Evolutionary conservation across 1,140 invertebrate genomes (phyloP).

Genomic region (Drosophila bifasciata): DNA sequence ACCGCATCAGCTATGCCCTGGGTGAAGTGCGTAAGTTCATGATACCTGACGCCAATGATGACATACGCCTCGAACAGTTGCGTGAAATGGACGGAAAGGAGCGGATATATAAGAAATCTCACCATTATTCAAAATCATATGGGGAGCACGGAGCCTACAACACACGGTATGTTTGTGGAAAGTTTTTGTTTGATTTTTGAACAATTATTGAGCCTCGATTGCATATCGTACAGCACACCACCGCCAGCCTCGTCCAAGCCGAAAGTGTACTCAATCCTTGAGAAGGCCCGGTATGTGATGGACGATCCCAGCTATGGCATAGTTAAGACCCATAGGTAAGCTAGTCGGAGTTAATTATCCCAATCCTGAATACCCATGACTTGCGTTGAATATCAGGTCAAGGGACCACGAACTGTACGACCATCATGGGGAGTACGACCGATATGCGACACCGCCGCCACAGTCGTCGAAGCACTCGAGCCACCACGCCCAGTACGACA

Average conservation of each 20-base stretch:
- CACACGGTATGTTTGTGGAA: slow-evolving; percentile 48
- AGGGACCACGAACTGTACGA: slow-evolving; percentile 79
- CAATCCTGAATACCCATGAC: not conserved
- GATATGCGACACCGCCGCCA: slow-evolving; percentile 75
- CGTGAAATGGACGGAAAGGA: slow-evolving; percentile 87
- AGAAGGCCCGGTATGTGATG: slow-evolving; percentile 91
- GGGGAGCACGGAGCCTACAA: slow-evolving; percentile 75
- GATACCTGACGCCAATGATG: slow-evolving; percentile 91
- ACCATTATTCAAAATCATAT: slow-evolving; percentile 78
- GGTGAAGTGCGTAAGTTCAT: slow-evolving; percentile 90
- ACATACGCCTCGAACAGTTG: slow-evolving; percentile 91
- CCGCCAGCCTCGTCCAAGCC: slow-evolving; percentile 85
- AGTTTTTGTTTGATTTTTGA: not conserved
- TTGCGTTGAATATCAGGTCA: slow-evolving; percentile 50
- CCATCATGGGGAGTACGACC: slow-evolving; percentile 78
- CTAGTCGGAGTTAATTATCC: not conserved
- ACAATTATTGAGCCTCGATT: slow-evolving; percentile 1
- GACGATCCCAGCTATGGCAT: slow-evolving; percentile 88
- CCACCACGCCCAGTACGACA: slow-evolving; percentile 78
- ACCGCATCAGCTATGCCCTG: slow-evolving; percentile 94
- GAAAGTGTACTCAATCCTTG: slow-evolving; percentile 92
- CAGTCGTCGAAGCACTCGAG: slow-evolving; percentile 78
- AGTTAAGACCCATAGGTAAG: slow-evolving; percentile 77
- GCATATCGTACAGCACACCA: slow-evolving; percentile 59
- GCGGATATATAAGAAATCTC: slow-evolving; percentile 77